These are phyloP conservation scores for Baronia brevicornis DNA, from an alignment of 2,888 invertebrate genomes.

Conservation along the genomic window DNA sequence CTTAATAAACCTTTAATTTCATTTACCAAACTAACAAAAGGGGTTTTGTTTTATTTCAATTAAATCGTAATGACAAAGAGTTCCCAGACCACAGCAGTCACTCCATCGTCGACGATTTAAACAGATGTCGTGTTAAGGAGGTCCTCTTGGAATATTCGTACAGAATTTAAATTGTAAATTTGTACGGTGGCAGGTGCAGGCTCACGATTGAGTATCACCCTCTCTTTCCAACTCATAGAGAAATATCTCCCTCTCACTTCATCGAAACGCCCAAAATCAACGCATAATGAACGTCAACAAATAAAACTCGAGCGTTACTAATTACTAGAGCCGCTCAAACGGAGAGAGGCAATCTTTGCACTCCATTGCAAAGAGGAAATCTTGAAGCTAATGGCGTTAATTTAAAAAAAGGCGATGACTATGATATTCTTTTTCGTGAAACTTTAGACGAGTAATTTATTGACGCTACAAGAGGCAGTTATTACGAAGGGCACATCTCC, in stretches of 20 bases:
- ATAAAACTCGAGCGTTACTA: conserved; percentile 76
- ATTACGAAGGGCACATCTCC: conserved; percentile 21
- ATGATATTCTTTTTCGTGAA: conserved; percentile 61
- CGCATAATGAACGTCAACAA: conserved; percentile 74
- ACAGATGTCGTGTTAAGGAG: conserved; percentile 77
- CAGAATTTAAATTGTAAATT: conserved; percentile 76
- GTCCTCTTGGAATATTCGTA: conserved; percentile 70
- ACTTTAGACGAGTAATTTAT: conserved; percentile 64
- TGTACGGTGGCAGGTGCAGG: conserved; percentile 70
- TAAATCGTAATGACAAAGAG: conserved; percentile 67
- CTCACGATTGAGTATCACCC: conserved; percentile 45
- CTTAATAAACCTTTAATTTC: too few species aligned
- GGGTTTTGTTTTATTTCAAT: conserved; percentile 72
- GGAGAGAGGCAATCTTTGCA: conserved; percentile 72
- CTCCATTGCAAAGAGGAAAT: conserved; percentile 69
- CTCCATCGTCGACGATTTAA: conserved; percentile 71
- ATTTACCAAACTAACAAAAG: conserved; percentile 24
- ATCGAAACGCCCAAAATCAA: conserved; percentile 55
- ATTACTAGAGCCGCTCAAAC: conserved; percentile 66
- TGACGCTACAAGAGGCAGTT: conserved; percentile 36
- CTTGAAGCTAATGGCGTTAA: conserved; percentile 73
- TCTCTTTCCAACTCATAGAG: conserved; percentile 46
- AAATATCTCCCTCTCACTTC: conserved; percentile 38
- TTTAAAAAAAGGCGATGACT: conserved; percentile 73
- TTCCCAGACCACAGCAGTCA: conserved; percentile 58